These are phyloP conservation scores for Bactericera cockerelli DNA, from an alignment of 1,140 invertebrate genomes.

Conservation along the genomic window DNA sequence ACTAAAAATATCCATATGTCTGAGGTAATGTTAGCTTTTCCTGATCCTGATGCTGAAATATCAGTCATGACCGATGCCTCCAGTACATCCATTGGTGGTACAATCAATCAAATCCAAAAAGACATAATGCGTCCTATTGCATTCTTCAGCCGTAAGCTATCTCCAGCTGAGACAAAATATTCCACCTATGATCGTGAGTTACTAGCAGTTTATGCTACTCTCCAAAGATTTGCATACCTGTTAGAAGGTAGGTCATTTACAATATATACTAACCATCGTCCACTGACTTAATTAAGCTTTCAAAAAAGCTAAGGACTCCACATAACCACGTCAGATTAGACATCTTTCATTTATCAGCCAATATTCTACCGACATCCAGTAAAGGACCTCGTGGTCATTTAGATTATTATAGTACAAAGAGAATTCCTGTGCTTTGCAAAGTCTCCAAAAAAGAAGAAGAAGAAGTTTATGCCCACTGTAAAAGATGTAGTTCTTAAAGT, in stretches of 20 bases:
- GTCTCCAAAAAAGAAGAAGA: too few relatives aligned
- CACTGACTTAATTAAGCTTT: slow-evolving; percentile 27
- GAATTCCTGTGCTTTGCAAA: too few relatives aligned
- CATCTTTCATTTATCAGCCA: slow-evolving; percentile 18
- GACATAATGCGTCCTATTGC: too few relatives aligned
- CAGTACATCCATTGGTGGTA: too few relatives aligned
- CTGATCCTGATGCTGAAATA: too few relatives aligned
- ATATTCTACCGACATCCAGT: slow-evolving; percentile 21
- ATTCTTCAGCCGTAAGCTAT: slow-evolving; percentile 30
- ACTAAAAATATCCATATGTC: too few relatives aligned
- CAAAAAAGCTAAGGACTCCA: slow-evolving; percentile 23
- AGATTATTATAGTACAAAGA: too few relatives aligned
- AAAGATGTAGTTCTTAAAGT: too few relatives aligned
- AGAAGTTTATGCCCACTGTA: too few relatives aligned
- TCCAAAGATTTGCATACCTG: slow-evolving; percentile 30
- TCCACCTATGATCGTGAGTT: slow-evolving; percentile 32
- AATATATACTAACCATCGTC: slow-evolving; percentile 31
- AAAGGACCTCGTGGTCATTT: too few relatives aligned
- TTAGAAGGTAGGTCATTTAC: slow-evolving; percentile 28
- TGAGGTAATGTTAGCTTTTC: too few relatives aligned
- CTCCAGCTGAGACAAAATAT: slow-evolving; percentile 25
- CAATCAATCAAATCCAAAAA: too few relatives aligned
- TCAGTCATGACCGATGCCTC: slow-evolving; percentile 21
- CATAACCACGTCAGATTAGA: slow-evolving; percentile 20
- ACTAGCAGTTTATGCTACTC: slow-evolving; percentile 30